Base-by-base conservation (phyloP, 2,797 vertebrate species). In the Cynodonichthys magdalenae region DNA sequence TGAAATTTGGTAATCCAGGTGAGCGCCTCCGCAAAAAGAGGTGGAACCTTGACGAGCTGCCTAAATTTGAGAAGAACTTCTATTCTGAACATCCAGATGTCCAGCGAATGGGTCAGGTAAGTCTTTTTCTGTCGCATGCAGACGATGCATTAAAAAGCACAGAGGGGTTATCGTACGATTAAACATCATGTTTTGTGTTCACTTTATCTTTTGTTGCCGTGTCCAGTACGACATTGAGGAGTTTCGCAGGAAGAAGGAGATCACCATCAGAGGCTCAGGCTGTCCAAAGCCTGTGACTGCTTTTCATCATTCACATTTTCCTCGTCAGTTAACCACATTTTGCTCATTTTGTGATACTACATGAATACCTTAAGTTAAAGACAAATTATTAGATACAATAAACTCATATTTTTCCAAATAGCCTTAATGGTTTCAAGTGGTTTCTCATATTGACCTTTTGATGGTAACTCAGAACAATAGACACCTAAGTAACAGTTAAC, bases 51-150 rank as follows among this genome's bases (percentile, higher is more conserved):
- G 96, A 91, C 19, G 95, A 98, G 52, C 92, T 99, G 34, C 96
- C 96, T 17, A 99, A 99, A 53, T 99, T 99, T 91, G 97, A 99
- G 85, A 99, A 99, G 89, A 99, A 99, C 85, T 99, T 99, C 75
- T 99, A 99, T 2, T 88, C 86, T 29, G 97, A 99, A 69, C 94
- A 97, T 69, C 94, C 93, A 0, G 97, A 99, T 68, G 88, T 99
- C 54, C 95, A 95, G 66, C 94, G 79, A 45, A 89, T 96, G 74
- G 94, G 87, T 77, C 95, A 93, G 44, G 97, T 98, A 89, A 18
- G 5, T 28, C 9, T 8, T 41, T 52, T 14, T 15, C 5, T 34
- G 14, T 31, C 10, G 6, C 50, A n/a, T 20, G 18, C 20, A 51
- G 3, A 9, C 12, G 5, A 15, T 34, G 2, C 5, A 3, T 14